Evolutionary conservation across 2,113 vertebrate genomes (phyloP).

Genomic region (Brachionichthys hirsutus): DNA sequence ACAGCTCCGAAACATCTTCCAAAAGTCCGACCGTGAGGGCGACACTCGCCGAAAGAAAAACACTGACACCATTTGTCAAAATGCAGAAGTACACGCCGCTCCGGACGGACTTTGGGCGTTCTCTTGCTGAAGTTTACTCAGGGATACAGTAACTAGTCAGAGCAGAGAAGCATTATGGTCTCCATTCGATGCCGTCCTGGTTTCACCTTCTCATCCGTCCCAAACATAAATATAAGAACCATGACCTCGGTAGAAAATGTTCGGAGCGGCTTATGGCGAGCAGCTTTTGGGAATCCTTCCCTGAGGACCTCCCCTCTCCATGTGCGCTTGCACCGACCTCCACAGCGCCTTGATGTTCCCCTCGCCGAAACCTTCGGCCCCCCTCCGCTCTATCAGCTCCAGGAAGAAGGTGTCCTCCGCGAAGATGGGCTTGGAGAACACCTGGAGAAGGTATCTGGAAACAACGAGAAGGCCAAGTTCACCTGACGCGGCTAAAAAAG

Average conservation of each 20-base stretch:
- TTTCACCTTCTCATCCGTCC: conserved; percentile 46
- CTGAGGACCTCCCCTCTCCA: conserved; percentile 74
- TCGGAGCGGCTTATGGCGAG: conserved; percentile 10
- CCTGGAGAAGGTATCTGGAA: conserved; percentile 85
- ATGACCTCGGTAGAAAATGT: background rate
- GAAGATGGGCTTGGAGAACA: conserved; percentile 92
- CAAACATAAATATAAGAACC: no score
- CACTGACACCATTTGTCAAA: conserved; percentile 66
- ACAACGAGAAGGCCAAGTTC: background rate
- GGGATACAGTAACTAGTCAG: conserved; percentile 25
- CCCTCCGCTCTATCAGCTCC: conserved; percentile 90
- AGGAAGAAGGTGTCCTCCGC: conserved; percentile 91
- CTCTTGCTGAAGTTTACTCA: conserved; percentile 10
- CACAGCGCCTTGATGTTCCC: conserved; percentile 92
- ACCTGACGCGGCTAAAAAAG: background rate
- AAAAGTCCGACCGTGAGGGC: conserved; percentile 7
- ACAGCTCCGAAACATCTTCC: background rate
- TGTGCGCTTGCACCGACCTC: conserved; percentile 85
- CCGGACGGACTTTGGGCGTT: background rate
- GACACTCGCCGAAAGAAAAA: conserved; percentile 43
- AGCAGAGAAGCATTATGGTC: conserved; percentile 49
- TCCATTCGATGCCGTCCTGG: conserved; percentile 28
- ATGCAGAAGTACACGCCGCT: conserved; percentile 52
- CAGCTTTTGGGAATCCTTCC: conserved; percentile 18
- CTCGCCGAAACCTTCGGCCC: conserved; percentile 87